Evolutionary conservation across 2,888 invertebrate genomes (phyloP).

Genomic region (Perithous albicinctus): DNA sequence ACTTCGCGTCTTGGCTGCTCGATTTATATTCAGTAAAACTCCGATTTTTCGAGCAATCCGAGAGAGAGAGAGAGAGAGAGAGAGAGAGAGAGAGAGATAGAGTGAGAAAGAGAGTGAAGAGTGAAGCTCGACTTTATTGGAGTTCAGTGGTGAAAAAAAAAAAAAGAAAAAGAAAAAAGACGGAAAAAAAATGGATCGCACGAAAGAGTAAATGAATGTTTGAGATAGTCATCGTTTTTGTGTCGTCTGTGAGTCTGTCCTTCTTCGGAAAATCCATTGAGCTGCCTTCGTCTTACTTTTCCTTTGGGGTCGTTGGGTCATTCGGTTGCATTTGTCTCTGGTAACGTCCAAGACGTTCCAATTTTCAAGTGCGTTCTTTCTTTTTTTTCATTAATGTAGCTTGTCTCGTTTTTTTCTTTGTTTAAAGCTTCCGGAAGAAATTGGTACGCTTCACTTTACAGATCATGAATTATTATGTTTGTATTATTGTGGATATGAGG

Average conservation of each 20-base stretch:
- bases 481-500: not conserved
- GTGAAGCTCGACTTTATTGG: not conserved
- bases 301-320: not conserved
- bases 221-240: conserved; percentile 27
- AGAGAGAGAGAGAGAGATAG: too few relatives aligned
- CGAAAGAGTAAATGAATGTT: conserved; percentile 49
- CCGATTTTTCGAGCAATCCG: too few relatives aligned
- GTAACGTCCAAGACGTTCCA: too few relatives aligned
- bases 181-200: conserved; percentile 36
- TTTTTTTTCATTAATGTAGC: too few relatives aligned
- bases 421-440: too few relatives aligned
- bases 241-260: conserved; percentile 9
- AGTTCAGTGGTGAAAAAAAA: not conserved
- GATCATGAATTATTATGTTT: conserved; percentile 5
- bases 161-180: not conserved
- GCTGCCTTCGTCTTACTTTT: conserved; percentile 6
- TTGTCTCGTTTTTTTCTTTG: conserved; percentile 3
- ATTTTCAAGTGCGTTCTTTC: too few relatives aligned
- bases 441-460: too few relatives aligned
- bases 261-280: conserved; percentile 2
- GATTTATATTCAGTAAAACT: not conserved
- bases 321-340: too few relatives aligned
- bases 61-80: too few relatives aligned
- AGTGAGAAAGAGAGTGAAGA: too few relatives aligned
- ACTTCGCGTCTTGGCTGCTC: too few relatives aligned